phyloP scores from a whole-genome alignment of 2,113 vertebrate genomes.

The Pleuronectes platessa region DNA sequence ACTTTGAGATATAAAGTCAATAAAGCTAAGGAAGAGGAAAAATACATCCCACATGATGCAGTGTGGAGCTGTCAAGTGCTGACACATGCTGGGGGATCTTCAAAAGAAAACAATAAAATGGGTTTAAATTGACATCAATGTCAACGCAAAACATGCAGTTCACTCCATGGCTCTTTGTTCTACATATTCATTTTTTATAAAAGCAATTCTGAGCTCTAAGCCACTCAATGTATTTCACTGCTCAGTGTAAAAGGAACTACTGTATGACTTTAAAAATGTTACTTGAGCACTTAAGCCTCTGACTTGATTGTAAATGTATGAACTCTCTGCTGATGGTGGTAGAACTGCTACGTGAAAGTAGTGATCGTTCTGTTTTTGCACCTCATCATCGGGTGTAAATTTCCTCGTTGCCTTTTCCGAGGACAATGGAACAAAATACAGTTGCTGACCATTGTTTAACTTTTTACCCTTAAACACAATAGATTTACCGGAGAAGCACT shows the following conservation, averaged over 20 bases:
- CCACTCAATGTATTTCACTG: background rate
- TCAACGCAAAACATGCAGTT: background rate
- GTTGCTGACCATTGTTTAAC: slow-evolving; percentile 24
- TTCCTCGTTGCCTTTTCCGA: background rate
- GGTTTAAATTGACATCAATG: slow-evolving; percentile 16
- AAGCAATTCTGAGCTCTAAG: slow-evolving; percentile 8
- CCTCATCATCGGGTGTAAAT: slow-evolving; percentile 36
- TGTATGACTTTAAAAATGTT: slow-evolving; percentile 1
- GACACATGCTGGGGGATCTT: background rate
- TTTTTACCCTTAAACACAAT: slow-evolving; percentile 37
- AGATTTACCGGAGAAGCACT: slow-evolving; percentile 58
- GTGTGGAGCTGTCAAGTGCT: background rate
- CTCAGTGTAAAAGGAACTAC: slow-evolving; percentile 8
- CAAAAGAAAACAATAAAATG: background rate
- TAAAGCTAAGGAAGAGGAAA: slow-evolving; percentile 19
- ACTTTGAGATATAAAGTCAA: slow-evolving; percentile 15
- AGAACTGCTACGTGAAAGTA: slow-evolving; percentile 2
- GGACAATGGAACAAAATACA: slow-evolving; percentile 24
- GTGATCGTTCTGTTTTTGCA: slow-evolving; percentile 13
- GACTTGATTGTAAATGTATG: slow-evolving; percentile 21
- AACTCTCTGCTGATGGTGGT: slow-evolving; percentile 23
- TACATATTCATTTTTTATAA: too few species aligned
- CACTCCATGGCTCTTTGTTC: slow-evolving; percentile 1
- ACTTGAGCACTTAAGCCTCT: slow-evolving; percentile 10
- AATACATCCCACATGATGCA: background rate